Conservation (phyloP, 2,888 invertebrate genomes). For the Acanthosepion lycidas region DNA sequence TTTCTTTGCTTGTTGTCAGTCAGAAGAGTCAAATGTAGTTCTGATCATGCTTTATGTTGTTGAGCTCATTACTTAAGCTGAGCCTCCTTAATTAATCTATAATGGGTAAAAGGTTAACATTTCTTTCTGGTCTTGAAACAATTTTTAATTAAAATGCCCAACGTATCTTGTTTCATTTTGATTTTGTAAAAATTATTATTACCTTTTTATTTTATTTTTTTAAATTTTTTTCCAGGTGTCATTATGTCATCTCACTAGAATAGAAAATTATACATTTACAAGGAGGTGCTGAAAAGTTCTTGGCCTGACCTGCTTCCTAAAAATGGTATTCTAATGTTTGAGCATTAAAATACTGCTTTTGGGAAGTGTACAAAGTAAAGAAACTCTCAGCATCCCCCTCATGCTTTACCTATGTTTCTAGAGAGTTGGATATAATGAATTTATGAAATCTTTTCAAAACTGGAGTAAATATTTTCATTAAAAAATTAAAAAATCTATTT, state of each 20-base stretch:
- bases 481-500: neutral
- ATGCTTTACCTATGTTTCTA: neutral
- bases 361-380: too few relatives aligned
- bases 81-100: too few relatives aligned
- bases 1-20: neutral
- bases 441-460: neutral
- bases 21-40: neutral
- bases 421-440: neutral
- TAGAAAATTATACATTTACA: neutral
- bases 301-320: too few relatives aligned
- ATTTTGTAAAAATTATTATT: neutral
- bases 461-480: neutral
- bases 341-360: too few relatives aligned
- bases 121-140: neutral
- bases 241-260: neutral
- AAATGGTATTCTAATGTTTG: too few relatives aligned
- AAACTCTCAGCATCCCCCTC: too few relatives aligned
- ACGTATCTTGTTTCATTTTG: neutral
- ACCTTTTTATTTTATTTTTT: too few relatives aligned
- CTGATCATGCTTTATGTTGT: too few relatives aligned
- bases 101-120: too few relatives aligned
- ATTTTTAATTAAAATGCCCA: neutral
- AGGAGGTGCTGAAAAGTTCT: too few relatives aligned
- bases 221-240: neutral
- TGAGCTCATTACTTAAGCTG: too few relatives aligned